Conservation (phyloP, 37 sponge, comb jelly and placozoan species). For the Ianthella basta region DNA sequence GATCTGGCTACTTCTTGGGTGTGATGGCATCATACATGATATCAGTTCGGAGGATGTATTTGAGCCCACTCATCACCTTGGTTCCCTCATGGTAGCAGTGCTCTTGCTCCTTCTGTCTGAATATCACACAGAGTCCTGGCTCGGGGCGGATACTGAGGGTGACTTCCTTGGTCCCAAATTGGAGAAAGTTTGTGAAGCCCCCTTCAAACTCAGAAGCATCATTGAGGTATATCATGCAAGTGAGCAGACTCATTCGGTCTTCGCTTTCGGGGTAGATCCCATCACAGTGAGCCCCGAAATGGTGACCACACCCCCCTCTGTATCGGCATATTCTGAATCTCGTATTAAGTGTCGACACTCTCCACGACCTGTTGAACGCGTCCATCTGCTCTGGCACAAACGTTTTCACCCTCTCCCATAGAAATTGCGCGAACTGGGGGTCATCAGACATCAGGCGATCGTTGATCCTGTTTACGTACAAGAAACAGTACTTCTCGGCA, state of each 20-base stretch:
- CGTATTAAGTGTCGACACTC: constrained; percentile 58
- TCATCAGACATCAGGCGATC: constrained; percentile 86
- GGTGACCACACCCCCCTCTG: constrained; percentile 56
- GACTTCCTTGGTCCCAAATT: constrained; percentile 17
- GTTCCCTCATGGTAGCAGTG: constrained; percentile 72
- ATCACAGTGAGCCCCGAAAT: constrained; percentile 80
- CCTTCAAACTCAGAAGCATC: constrained; percentile 77
- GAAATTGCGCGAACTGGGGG: constrained; percentile 52
- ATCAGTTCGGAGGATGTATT: constrained; percentile 90
- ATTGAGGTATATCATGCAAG: constrained; percentile 86
- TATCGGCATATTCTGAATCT: constrained; percentile 84
- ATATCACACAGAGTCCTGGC: constrained; percentile 81
- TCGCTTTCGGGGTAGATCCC: constrained; percentile 52
- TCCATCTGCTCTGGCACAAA: constrained; percentile 50
- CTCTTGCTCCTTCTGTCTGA: constrained; percentile 52
- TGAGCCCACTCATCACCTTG: constrained; percentile 64
- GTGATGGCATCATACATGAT: constrained; percentile 58
- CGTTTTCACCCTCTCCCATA: constrained; percentile 74
- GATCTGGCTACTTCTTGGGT: too few relatives aligned
- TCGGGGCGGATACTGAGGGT: constrained; percentile 54
- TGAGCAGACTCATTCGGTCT: constrained; percentile 50
- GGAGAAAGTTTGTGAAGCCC: constrained; percentile 76
- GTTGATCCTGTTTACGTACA: constrained; percentile 64
- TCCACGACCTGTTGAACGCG: constrained; percentile 41
- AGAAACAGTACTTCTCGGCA: constrained; percentile 69